phyloP scores from a whole-genome alignment of 2,113 vertebrate species.

The Equus przewalskii region DNA sequence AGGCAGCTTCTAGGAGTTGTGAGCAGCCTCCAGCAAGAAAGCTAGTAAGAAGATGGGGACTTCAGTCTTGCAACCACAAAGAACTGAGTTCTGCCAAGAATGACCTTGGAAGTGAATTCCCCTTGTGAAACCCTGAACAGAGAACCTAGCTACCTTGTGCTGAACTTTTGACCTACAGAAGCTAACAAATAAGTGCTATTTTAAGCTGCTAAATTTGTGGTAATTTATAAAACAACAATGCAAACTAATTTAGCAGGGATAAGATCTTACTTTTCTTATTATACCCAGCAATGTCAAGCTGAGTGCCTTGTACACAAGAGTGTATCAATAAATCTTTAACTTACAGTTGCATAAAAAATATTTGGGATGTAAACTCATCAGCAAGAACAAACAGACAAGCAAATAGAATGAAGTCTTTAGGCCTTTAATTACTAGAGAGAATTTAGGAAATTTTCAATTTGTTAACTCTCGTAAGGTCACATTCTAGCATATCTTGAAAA shows the following conservation, averaged over 20 bases:
- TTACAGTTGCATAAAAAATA: not conserved
- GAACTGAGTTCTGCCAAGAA: constrained; percentile 6
- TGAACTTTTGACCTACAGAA: not conserved
- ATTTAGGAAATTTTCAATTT: constrained; percentile 40
- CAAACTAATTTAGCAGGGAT: not conserved
- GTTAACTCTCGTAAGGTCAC: not conserved
- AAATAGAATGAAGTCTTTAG: not conserved
- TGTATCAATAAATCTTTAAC: not conserved
- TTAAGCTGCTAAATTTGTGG: not conserved
- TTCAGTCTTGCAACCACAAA: not conserved
- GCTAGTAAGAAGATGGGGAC: not conserved
- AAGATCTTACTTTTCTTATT: not conserved
- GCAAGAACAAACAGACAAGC: not conserved
- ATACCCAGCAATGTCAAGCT: not conserved
- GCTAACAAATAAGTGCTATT: not conserved
- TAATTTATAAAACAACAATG: not conserved
- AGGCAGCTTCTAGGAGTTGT: not conserved
- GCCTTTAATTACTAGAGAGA: not conserved
- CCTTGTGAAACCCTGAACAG: not conserved
- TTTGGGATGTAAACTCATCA: not conserved
- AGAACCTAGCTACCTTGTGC: not conserved
- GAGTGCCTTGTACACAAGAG: not conserved
- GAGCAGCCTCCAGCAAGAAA: not conserved
- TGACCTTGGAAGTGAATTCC: not conserved
- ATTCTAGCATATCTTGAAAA: constrained; percentile 12